phyloP scores from a whole-genome alignment of 2,797 vertebrate species.

The Anas bernieri region DNA sequence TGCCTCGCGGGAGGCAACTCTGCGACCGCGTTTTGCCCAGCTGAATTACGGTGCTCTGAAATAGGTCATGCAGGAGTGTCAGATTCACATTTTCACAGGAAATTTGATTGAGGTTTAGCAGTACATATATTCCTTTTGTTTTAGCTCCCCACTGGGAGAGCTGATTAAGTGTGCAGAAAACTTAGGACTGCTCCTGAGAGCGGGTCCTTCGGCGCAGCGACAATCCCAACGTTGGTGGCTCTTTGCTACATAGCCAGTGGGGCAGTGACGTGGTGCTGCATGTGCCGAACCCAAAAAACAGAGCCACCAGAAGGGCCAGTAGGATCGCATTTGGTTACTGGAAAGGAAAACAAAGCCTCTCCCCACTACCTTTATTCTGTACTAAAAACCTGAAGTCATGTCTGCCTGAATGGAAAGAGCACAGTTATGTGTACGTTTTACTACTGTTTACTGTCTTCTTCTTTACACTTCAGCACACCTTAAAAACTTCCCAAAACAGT shows the following conservation, averaged over 20 bases:
- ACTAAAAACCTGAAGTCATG: background rate
- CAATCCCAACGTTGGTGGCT: background rate
- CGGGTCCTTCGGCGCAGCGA: background rate
- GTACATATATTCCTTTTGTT: background rate
- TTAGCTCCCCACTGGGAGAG: background rate
- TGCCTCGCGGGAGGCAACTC: background rate
- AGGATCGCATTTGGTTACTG: background rate
- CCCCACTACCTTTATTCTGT: background rate
- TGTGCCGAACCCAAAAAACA: fast-evolving
- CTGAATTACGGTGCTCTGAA: background rate
- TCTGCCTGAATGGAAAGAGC: background rate
- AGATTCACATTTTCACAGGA: background rate
- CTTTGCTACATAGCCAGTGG: fast-evolving
- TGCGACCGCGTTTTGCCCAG: background rate
- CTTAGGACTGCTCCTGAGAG: background rate
- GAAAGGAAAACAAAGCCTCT: background rate
- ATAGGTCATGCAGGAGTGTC: background rate
- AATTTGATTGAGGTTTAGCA: background rate
- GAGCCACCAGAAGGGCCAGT: background rate
- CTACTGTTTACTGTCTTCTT: background rate
- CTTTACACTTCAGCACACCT: background rate
- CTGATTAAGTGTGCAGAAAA: background rate
- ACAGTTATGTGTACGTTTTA: background rate
- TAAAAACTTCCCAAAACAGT: background rate
- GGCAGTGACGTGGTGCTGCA: background rate